phyloP scores from a whole-genome alignment of 2,888 invertebrate species.

The Timema podura region DNA sequence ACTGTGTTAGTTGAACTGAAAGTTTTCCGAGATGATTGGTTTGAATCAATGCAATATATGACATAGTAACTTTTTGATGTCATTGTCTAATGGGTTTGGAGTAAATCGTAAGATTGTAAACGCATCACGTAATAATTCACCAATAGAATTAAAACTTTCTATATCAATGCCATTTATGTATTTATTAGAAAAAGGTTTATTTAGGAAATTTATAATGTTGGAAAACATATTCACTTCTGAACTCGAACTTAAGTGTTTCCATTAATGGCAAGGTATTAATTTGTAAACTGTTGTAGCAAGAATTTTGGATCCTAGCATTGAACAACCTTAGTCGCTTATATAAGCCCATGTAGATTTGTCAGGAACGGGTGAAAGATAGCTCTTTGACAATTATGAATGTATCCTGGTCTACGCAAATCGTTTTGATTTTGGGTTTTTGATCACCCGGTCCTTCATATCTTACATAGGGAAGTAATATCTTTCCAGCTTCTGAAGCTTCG shows the following conservation, averaged over 20 bases:
- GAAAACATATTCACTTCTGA: background rate
- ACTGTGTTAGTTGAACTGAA: background rate
- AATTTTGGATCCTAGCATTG: background rate
- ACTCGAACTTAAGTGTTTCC: conserved; percentile 13
- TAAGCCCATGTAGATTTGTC: too few relatives aligned
- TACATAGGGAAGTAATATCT: conserved; percentile 19
- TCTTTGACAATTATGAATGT: too few relatives aligned
- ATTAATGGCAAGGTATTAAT: conserved; percentile 14
- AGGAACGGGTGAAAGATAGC: too few relatives aligned
- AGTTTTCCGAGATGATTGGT: background rate
- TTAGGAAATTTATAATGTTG: conserved; percentile 13
- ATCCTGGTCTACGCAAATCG: background rate
- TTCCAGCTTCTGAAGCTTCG: conserved; percentile 14
- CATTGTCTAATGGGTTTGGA: background rate
- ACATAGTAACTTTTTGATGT: background rate
- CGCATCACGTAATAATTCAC: conserved; percentile 16
- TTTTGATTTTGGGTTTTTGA: conserved; percentile 6
- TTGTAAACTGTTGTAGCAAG: conserved; percentile 17
- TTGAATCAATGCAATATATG: conserved; percentile 1
- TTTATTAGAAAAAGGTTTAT: conserved; percentile 6
- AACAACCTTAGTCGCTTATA: conserved; percentile 7
- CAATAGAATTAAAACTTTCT: conserved; percentile 10
- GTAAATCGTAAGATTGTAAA: conserved; percentile 18
- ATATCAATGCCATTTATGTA: conserved; percentile 17
- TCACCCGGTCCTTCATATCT: conserved; percentile 8